Base-by-base conservation (phyloP, 2,888 invertebrate species). In the Augochlorella aurata region DNA sequence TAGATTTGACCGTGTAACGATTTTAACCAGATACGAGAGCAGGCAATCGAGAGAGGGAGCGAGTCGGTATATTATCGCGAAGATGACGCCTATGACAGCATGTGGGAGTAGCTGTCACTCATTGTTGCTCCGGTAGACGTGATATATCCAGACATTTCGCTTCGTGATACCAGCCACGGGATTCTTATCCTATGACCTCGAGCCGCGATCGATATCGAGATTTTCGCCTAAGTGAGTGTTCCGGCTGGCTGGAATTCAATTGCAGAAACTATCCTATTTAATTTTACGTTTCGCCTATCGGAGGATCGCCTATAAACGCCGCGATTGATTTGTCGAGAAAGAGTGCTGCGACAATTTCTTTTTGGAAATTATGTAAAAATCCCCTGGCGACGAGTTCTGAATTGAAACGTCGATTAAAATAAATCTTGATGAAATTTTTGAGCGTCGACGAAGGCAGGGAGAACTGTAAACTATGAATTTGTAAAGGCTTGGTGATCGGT, bases 21-120 rank as follows among this genome's bases (percentile, higher is more conserved):
- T 89, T 89, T 89, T 86, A 90, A 89, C 88, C 86, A 90, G 90
- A 90, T 89, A 90, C 84, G 81, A 86, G 89, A 82, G 79, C 68
- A 52, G 73, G 77, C 85, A 79, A 87, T 87, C 85, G 85, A 71
- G 80, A 68, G 84, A 73, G 88, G 78, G 86, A 80, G 78, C 74
- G 74, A 82, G 87, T 86, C 85, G 86, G 87, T 88, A 89, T 88
- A 90, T 88, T 88, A 91, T 91, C 90, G 90, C 89, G 88, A 90
- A 89, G 88, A 90, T 90, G 90, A 88, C 87, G 88, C 87, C 87
- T 88, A 86, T 92, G 93, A 92, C 93, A 93, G 91, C 90, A 89
- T 91, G 93, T 93, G 92, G 93, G 93, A 93, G 93, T 92, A 88
- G 88, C 92, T 93, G 93, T 93, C 93, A 93, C 89, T 93, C 93